Evolutionary conservation across 2,797 vertebrate species (phyloP).

Genomic region (Syngnathus acus): DNA sequence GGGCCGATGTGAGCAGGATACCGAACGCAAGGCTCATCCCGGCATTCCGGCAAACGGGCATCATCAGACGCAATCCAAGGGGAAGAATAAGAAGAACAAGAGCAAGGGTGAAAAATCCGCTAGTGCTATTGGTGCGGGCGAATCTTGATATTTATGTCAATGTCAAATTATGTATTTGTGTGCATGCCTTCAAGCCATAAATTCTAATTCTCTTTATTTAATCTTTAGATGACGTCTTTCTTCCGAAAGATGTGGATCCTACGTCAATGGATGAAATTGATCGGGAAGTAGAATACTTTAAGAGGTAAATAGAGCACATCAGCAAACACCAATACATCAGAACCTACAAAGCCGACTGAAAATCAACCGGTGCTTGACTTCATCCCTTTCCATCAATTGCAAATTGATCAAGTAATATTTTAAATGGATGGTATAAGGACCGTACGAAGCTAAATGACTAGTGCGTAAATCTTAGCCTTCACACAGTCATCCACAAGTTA

Average conservation of each 20-base stretch:
- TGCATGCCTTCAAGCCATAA: slow-evolving; percentile 2
- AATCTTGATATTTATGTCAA: neutral
- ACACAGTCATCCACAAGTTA: too few relatives aligned
- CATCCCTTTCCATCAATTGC: neutral
- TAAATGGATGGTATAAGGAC: too few relatives aligned
- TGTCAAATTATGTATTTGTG: neutral
- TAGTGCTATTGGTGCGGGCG: slow-evolving; percentile 75
- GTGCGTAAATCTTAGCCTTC: too few relatives aligned
- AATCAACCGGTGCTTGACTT: neutral
- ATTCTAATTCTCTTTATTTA: slow-evolving; percentile 12
- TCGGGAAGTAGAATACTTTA: slow-evolving; percentile 98
- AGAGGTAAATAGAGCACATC: slow-evolving; percentile 70
- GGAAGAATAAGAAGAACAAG: slow-evolving; percentile 88
- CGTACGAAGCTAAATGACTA: too few relatives aligned
- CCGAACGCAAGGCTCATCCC: slow-evolving; percentile 52
- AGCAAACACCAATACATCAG: neutral
- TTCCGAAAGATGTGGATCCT: slow-evolving; percentile 93
- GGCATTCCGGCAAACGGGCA: slow-evolving; percentile 60
- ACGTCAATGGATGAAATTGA: slow-evolving; percentile 97
- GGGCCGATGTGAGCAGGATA: slow-evolving; percentile 58
- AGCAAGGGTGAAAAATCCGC: slow-evolving; percentile 86
- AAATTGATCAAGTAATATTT: neutral
- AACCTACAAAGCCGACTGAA: neutral
- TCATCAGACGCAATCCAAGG: slow-evolving; percentile 80
- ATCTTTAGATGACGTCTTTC: slow-evolving; percentile 93